Percentiles rank a stretch among this genome's conserved stretches.
Evolutionary conservation across 2,888 invertebrate genomes (phyloP).

Genomic region (Autographa gamma): DNA sequence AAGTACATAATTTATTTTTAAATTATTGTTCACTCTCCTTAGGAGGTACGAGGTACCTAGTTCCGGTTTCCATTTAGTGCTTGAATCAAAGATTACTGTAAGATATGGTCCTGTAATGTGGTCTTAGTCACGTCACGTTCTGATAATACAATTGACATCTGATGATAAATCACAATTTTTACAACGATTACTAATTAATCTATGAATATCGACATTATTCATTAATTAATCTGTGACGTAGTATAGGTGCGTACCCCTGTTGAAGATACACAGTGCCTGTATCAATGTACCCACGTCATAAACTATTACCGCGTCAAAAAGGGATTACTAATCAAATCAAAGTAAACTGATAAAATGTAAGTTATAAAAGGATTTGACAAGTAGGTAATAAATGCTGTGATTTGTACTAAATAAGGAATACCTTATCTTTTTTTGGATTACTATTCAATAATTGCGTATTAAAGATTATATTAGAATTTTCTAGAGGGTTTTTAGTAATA

Average conservation of each 20-base stretch:
- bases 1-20: too few relatives aligned
- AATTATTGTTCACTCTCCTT: neutral
- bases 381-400: constrained; percentile 2
- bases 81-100: neutral
- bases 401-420: neutral
- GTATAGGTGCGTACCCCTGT: neutral
- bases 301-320: neutral
- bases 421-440: neutral
- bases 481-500: too few relatives aligned
- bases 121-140: neutral
- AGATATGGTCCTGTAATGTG: neutral
- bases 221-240: neutral
- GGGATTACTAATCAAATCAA: constrained; percentile 3
- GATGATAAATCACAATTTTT: neutral
- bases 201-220: neutral
- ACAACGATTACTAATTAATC: constrained; percentile 1
- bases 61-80: neutral
- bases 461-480: too few relatives aligned
- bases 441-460: neutral
- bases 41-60: neutral
- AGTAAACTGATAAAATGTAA: neutral
- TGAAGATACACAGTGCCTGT: neutral
- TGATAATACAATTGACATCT: neutral
- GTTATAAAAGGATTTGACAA: constrained; percentile 5
- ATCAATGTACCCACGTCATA: neutral